phyloP scores from a whole-genome alignment of 1,140 invertebrate species.

The Colletes latitarsis region DNA sequence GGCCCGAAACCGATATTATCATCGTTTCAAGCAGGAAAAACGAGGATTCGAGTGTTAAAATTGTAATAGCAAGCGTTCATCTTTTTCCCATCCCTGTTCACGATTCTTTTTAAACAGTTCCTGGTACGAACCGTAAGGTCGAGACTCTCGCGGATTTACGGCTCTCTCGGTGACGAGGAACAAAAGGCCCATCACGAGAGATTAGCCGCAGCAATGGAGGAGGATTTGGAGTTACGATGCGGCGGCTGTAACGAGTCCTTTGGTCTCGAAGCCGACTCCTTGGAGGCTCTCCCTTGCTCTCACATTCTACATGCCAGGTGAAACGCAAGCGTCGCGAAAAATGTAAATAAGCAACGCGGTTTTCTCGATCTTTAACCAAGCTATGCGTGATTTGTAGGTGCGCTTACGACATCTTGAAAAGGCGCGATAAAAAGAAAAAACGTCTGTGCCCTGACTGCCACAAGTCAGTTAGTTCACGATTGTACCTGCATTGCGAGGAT shows the following conservation, averaged over 20 bases:
- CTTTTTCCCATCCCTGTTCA: background rate
- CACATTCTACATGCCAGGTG: constrained; percentile 93
- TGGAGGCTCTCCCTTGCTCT: constrained; percentile 91
- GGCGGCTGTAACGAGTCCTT: constrained; percentile 89
- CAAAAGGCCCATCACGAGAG: constrained; percentile 88
- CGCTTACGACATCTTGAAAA: constrained; percentile 86
- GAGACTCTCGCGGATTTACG: constrained; percentile 89
- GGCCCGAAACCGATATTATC: too few relatives aligned
- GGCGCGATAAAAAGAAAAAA: constrained; percentile 85
- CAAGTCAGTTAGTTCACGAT: constrained; percentile 83
- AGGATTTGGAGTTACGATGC: constrained; percentile 88
- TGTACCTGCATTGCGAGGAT: constrained; percentile 81
- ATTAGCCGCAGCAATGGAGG: constrained; percentile 86
- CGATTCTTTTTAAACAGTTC: constrained; percentile 81
- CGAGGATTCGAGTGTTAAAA: too few relatives aligned
- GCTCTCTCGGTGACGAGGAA: constrained; percentile 89
- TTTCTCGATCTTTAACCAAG: background rate
- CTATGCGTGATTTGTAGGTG: constrained; percentile 81
- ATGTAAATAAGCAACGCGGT: background rate
- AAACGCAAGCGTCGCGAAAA: constrained; percentile 19
- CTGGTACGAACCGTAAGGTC: constrained; percentile 88
- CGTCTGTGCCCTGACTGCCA: constrained; percentile 85
- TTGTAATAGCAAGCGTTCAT: too few relatives aligned
- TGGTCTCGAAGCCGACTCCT: constrained; percentile 86
- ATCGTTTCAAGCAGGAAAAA: too few relatives aligned